Conservation (phyloP, 1,140 invertebrate species). For the Oppia nitens region DNA sequence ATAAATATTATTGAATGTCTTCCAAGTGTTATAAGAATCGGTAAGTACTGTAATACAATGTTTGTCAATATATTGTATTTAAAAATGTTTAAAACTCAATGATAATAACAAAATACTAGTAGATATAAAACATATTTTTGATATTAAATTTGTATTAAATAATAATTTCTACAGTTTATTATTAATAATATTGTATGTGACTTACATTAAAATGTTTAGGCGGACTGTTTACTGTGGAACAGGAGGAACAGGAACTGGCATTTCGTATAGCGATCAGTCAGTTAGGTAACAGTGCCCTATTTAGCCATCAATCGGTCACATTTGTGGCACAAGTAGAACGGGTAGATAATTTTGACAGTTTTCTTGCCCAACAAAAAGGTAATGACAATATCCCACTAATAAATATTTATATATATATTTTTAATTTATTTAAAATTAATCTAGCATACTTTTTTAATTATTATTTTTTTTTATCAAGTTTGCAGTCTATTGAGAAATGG, state of each 20-base stretch:
- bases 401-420: background rate
- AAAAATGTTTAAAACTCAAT: no score
- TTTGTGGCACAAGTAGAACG: background rate
- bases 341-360: background rate
- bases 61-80: no score
- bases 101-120: no score
- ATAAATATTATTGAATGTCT: background rate
- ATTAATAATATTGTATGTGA: no score
- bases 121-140: no score
- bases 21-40: background rate
- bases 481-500: constrained; percentile 44
- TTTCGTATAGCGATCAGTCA: constrained; percentile 76
- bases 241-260: constrained; percentile 67
- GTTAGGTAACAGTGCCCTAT: constrained; percentile 50
- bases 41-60: no score
- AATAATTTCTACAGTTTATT: background rate
- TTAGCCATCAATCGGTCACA: background rate
- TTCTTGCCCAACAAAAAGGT: background rate
- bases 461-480: background rate
- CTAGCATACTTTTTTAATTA: background rate
- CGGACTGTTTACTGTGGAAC: constrained; percentile 67
- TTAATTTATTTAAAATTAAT: background rate
- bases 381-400: background rate
- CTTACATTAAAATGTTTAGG: no score
- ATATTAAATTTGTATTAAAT: no score